Conservation (phyloP, 2,113 vertebrate species). For the Chelonoidis abingdonii region DNA sequence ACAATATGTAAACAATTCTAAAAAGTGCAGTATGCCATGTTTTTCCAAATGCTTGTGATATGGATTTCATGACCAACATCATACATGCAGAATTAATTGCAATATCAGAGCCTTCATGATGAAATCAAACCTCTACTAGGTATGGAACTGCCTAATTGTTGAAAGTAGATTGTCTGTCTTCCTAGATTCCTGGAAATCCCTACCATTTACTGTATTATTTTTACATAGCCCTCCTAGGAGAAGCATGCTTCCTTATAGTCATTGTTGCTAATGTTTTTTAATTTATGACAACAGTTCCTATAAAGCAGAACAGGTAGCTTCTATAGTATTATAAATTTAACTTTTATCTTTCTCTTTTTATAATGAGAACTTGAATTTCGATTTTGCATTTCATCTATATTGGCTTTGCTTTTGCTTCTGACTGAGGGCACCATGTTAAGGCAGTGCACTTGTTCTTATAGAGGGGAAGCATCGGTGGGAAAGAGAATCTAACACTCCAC, state of each 20-base stretch:
- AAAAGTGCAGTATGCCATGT: slow-evolving; percentile 50
- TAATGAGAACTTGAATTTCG: neutral
- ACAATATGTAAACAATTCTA: slow-evolving; percentile 28
- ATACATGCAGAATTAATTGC: neutral
- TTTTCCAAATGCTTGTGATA: neutral
- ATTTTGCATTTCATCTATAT: neutral
- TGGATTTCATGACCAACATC: slow-evolving; percentile 33
- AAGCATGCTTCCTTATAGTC: slow-evolving; percentile 28
- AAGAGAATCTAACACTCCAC: neutral
- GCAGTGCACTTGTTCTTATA: neutral
- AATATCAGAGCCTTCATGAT: neutral
- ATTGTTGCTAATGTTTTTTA: neutral
- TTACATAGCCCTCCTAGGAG: slow-evolving; percentile 34
- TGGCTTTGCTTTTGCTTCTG: neutral
- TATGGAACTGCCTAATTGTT: neutral
- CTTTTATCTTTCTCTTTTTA: neutral
- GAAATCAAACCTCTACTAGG: neutral
- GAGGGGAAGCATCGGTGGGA: neutral
- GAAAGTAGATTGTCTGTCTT: neutral
- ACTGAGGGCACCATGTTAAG: neutral
- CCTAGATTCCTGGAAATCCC: neutral
- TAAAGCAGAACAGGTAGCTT: neutral
- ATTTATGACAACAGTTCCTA: neutral
- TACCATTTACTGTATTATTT: slow-evolving; percentile 41
- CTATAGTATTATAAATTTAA: neutral